phyloP scores from a whole-genome alignment of 2,797 vertebrate species.

The Argya squamiceps region DNA sequence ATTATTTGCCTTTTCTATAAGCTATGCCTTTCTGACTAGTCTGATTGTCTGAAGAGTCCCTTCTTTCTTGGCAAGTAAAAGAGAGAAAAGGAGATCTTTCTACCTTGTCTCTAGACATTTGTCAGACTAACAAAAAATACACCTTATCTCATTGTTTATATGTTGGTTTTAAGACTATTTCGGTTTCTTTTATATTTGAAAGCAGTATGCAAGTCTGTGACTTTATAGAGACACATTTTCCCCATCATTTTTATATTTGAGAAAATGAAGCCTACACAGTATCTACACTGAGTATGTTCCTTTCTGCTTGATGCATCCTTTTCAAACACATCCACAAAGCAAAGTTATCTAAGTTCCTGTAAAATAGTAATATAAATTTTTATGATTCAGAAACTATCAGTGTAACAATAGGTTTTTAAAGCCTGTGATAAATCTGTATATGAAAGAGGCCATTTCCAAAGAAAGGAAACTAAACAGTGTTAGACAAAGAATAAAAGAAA shows the following conservation, averaged over 20 bases:
- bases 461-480: neutral
- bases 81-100: neutral
- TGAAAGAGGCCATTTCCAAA: neutral
- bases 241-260: neutral
- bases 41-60: rapidly evolving
- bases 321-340: neutral
- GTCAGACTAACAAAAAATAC: neutral
- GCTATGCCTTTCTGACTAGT: neutral
- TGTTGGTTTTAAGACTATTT: neutral
- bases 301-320: neutral
- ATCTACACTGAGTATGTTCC: neutral
- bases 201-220: neutral
- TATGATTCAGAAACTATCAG: neutral
- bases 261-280: neutral
- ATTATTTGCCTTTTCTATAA: neutral
- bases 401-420: neutral
- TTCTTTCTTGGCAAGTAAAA: neutral
- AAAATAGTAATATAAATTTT: neutral
- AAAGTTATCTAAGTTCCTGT: neutral
- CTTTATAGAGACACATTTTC: neutral
- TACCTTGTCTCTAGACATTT: neutral
- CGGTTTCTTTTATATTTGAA: neutral
- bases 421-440: neutral
- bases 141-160: neutral
- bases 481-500: neutral